Evolutionary conservation across 2,797 vertebrate genomes (phyloP).

Genomic region (Lindbergichthys nudifrons): DNA sequence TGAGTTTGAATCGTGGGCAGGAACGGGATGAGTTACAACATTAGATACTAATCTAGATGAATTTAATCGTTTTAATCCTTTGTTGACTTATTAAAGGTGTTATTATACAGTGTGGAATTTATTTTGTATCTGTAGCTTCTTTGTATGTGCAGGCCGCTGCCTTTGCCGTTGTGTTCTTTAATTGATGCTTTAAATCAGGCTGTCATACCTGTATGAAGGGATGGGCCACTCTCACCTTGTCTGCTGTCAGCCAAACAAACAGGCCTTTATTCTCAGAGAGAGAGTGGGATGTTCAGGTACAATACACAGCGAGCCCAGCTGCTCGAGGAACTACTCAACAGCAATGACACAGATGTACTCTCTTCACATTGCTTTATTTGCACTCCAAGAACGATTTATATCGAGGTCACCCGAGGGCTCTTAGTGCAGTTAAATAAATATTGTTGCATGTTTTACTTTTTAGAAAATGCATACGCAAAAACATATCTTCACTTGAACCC

Average conservation of each 20-base stretch:
- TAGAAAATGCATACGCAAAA: neutral
- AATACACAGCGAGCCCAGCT: constrained; percentile 7
- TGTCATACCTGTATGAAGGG: constrained; percentile 59
- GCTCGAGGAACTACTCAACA: constrained; percentile 5
- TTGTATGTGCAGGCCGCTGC: constrained; percentile 11
- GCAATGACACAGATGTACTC: neutral
- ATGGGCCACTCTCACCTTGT: constrained; percentile 42
- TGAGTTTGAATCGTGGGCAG: constrained; percentile 10
- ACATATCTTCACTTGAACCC: too few relatives aligned
- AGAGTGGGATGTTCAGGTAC: constrained; percentile 8
- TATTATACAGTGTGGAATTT: constrained; percentile 25
- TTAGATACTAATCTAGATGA: constrained; percentile 43
- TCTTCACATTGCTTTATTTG: neutral
- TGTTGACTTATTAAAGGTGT: constrained; percentile 29
- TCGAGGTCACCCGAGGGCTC: neutral
- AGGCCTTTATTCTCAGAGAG: constrained; percentile 52
- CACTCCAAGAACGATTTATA: neutral
- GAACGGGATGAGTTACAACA: constrained; percentile 44
- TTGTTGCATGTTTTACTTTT: neutral
- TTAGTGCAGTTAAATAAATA: neutral
- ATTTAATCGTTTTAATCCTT: constrained; percentile 61
- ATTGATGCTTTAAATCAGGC: constrained; percentile 69
- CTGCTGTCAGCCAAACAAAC: constrained; percentile 61
- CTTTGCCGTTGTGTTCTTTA: constrained; percentile 38
- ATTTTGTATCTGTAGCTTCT: constrained; percentile 18